Percentiles rank a stretch among this genome's conserved stretches.
These are phyloP conservation scores for Macrostomum cliftonense DNA, from an alignment of 2,888 invertebrate species.

Conservation along the genomic window DNA sequence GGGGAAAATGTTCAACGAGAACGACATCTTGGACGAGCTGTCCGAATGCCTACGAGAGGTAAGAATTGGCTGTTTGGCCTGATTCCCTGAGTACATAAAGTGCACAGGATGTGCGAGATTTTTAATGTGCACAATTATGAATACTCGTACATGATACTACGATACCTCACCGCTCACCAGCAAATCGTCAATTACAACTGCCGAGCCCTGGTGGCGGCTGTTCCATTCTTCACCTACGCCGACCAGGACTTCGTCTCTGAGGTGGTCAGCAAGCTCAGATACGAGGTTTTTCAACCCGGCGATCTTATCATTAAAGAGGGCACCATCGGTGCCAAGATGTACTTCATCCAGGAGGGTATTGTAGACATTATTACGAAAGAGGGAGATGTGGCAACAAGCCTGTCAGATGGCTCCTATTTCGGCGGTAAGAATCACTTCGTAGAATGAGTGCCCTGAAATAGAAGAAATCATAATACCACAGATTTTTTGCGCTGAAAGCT, in stretches of 20 bases:
- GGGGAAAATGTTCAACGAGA: constrained; percentile 98
- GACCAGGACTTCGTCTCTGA: constrained; percentile 89
- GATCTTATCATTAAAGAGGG: constrained; percentile 47
- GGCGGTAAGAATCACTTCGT: constrained; percentile 42
- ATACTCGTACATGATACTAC: no score
- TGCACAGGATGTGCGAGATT: no score
- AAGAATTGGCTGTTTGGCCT: no score
- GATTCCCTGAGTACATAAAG: no score
- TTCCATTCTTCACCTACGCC: constrained; percentile 87
- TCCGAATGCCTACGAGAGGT: constrained; percentile 83
- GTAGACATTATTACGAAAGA: constrained; percentile 51
- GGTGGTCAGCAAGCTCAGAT: constrained; percentile 83
- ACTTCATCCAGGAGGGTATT: constrained; percentile 82
- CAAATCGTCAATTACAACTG: constrained; percentile 94
- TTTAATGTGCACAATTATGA: no score
- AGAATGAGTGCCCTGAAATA: no score
- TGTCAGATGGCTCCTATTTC: constrained; percentile 92
- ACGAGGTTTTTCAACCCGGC: constrained; percentile 84
- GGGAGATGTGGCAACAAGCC: constrained; percentile 72
- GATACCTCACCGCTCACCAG: no score
- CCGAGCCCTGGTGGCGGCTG: constrained; percentile 79
- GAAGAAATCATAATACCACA: no score
- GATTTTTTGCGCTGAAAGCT: no score
- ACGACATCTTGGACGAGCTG: constrained; percentile 79
- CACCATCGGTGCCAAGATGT: constrained; percentile 89